phyloP scores from a whole-genome alignment of 37 sponge, comb jelly and placozoan species.

The Aplysina aerophoba region DNA sequence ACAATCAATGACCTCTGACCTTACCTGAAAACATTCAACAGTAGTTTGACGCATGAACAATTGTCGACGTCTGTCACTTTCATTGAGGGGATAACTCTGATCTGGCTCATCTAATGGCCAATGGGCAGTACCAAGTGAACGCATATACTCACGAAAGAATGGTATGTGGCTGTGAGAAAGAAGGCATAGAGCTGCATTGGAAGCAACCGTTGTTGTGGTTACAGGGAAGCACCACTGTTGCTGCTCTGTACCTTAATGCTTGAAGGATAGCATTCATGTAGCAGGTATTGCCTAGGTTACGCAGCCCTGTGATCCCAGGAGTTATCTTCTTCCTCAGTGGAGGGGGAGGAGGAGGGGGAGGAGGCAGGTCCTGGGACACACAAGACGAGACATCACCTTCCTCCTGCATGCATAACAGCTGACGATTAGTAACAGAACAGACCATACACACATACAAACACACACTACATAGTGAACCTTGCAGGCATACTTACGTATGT shows the following conservation, averaged over 20 bases:
- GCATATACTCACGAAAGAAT: conserved; percentile 64
- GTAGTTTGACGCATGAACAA: conserved; percentile 74
- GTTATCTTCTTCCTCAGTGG: conserved; percentile 32
- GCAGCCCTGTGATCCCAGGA: conserved; percentile 76
- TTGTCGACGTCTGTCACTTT: background rate
- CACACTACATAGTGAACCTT: no score
- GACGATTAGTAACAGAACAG: no score
- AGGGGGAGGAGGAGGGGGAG: conserved; percentile 31
- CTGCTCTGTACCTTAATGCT: conserved; percentile 55
- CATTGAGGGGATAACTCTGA: background rate
- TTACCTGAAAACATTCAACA: conserved; percentile 69
- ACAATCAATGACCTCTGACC: background rate
- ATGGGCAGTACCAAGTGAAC: conserved; percentile 40
- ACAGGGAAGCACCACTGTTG: background rate
- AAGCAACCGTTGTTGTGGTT: background rate
- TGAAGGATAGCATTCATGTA: conserved; percentile 86
- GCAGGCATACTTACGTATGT: no score
- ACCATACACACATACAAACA: no score
- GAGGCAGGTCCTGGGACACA: background rate
- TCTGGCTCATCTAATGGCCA: background rate
- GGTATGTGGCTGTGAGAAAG: conserved; percentile 50
- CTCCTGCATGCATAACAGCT: no score
- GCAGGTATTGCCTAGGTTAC: conserved; percentile 89
- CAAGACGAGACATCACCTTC: no score
- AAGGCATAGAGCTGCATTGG: conserved; percentile 1